Base-by-base conservation (phyloP, 2,113 vertebrate genomes). In the Oceanodroma tethys region DNA sequence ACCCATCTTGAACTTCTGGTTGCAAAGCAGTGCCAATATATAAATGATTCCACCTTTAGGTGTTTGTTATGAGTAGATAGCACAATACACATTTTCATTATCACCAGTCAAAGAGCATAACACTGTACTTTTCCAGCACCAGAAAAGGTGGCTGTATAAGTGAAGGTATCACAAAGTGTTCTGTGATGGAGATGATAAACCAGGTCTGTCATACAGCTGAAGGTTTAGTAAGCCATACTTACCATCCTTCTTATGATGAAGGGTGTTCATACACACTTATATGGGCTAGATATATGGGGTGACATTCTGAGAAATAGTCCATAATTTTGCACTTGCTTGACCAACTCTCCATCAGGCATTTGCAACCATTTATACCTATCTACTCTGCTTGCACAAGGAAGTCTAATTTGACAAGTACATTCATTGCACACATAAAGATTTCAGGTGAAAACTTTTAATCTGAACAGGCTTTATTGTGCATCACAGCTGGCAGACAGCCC, bases 1-100 rank as follows among this genome's bases (percentile, higher is more conserved):
- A 81, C 40, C 34, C 16, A 5, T 75, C 88, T 53, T 92, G 66
- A 95, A 62, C 13, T 93, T 43, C 75, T 45, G 16, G 17, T 95
- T 97, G 29, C 83, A 95, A 95, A 97, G 32, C 4, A 11, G 29
- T 74, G 63, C 14, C 65, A 62, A 84, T 75, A 81, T 45, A 95
- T 53, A 97, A 92, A 73, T 67, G 14, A 92, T 90, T 93, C 63
- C 60, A 94, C 84, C 36, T 88, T 94, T 71, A 66, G 96, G 60
- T 59, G 18, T 11, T 73, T 80, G 36, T 72, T 88, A 91, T 84
- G 63, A 97, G 90, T 79, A 93, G 45, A 71, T 45, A 86, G 21
- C 26, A 70, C 60, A 95, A 80, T 21, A 85, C 17, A 36, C 12
- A 62, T 65, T 94, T 75, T 84, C 86, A 92, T 95, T 95, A 91